Base-by-base conservation (phyloP, 2,113 vertebrate species). In the Psittacus erithacus region DNA sequence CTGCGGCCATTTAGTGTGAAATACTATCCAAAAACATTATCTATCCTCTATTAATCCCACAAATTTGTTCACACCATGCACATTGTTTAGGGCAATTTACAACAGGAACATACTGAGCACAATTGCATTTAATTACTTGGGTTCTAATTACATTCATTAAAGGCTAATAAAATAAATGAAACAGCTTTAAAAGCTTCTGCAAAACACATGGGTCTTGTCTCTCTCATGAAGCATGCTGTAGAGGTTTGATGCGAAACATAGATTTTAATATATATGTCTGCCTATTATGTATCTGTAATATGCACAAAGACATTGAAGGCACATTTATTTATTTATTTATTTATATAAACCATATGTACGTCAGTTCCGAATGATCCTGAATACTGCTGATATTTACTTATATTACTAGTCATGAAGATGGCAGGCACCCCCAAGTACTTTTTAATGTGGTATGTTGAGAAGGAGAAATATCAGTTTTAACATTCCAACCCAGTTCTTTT, bases 61-160 rank as follows among this genome's bases (percentile, higher is more conserved):
- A 98, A 98, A 99, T 99, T 99, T 99, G 98, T 98, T 98, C 98
- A 98, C 98, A 98, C 98, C 98, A 98, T 98, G 98, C 98, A 98
- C 98, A 98, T 99, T 99, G 98, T 99, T 99, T 99, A 98, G 98
- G 98, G 98, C 98, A 98, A 99, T 99, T 98, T 99, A 98, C 98
- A 98, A 98, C 98, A 98, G 98, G 98, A 98, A 98, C 98, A 98
- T 98, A 98, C 98, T 98, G 98, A 98, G 98, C 98, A 98, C 98
- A 99, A 98, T 99, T 99, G 98, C 98, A 99, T 99, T 99, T 99
- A 99, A 99, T 99, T 99, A 99, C 98, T 99, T 99, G 98, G 98
- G 98, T 98, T 99, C 98, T 99, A 99, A 99, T 99, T 99, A 99
- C 99, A 99, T 99, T 99, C 99, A 99, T 99, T 99, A 99, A 99